These are phyloP conservation scores for Tenthredo scrophulariae DNA, from an alignment of 2,888 invertebrate genomes.

Conservation along the genomic window DNA sequence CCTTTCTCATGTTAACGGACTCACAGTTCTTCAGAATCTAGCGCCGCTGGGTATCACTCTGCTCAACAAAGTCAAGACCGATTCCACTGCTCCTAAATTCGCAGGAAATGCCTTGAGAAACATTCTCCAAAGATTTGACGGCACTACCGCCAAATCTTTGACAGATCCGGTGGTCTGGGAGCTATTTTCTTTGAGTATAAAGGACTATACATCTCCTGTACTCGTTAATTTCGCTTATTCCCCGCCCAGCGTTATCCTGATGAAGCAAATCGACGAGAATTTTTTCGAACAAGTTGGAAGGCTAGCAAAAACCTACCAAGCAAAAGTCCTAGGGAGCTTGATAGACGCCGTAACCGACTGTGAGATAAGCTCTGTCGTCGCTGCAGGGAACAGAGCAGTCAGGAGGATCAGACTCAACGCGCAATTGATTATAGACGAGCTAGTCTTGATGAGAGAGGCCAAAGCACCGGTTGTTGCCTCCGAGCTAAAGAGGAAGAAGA, in stretches of 20 bases:
- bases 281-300: slow-evolving; percentile 77
- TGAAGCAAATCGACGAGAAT: slow-evolving; percentile 81
- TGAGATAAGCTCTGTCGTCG: slow-evolving; percentile 67
- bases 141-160: slow-evolving; percentile 77
- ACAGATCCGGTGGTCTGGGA: slow-evolving; percentile 80
- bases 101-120: slow-evolving; percentile 80
- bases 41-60: slow-evolving; percentile 69
- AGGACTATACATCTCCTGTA: slow-evolving; percentile 79
- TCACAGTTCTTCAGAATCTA: slow-evolving; percentile 78
- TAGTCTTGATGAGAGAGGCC: slow-evolving; percentile 82
- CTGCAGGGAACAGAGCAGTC: slow-evolving; percentile 83
- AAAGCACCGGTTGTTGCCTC: slow-evolving; percentile 52
- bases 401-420: slow-evolving; percentile 85
- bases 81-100: slow-evolving; percentile 73
- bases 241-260: slow-evolving; percentile 78
- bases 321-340: slow-evolving; percentile 66
- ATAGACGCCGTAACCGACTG: slow-evolving; percentile 73
- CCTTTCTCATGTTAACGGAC: slow-evolving; percentile 78
- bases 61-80: slow-evolving; percentile 70
- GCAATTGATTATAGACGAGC: slow-evolving; percentile 81
- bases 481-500: slow-evolving; percentile 5
- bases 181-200: slow-evolving; percentile 81
- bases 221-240: slow-evolving; percentile 76
- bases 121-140: slow-evolving; percentile 81
- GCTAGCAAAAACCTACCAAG: slow-evolving; percentile 62